phyloP scores from a whole-genome alignment of 2,113 vertebrate genomes.

The Labrus mixtus region DNA sequence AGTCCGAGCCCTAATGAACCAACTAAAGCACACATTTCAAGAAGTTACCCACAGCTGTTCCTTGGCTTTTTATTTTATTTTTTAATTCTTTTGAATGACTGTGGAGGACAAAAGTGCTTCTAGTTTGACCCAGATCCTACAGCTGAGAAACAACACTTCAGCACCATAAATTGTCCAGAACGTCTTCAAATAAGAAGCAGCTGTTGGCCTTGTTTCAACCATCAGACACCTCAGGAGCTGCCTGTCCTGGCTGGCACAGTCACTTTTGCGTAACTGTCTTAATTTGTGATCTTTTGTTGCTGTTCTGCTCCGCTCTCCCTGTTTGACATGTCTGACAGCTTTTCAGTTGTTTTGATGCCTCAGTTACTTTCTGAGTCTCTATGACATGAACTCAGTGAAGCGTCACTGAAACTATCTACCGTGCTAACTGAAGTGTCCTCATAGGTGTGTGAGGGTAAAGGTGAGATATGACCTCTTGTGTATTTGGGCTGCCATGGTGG shows the following conservation, averaged over 20 bases:
- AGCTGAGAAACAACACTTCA: too few relatives aligned
- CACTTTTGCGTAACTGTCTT: neutral
- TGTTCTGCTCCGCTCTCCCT: too few relatives aligned
- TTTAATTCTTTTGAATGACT: neutral
- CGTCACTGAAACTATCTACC: neutral
- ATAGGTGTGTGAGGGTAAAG: neutral
- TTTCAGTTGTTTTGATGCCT: neutral
- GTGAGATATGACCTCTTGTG: neutral
- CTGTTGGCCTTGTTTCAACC: too few relatives aligned
- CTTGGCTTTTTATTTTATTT: too few relatives aligned
- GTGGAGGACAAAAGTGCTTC: neutral
- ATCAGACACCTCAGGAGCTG: neutral
- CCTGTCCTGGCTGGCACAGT: neutral
- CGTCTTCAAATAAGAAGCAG: too few relatives aligned
- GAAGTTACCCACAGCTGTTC: neutral
- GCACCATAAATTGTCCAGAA: too few relatives aligned
- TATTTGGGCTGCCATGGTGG: neutral
- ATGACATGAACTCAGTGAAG: neutral
- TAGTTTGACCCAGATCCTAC: neutral
- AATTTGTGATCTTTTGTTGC: neutral
- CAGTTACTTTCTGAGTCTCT: neutral
- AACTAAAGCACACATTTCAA: neutral
- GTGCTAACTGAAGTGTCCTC: neutral
- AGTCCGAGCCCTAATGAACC: neutral
- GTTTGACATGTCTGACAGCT: neutral